phyloP scores from a whole-genome alignment of 2,113 vertebrate genomes.

The Callopanchax toddi region DNA sequence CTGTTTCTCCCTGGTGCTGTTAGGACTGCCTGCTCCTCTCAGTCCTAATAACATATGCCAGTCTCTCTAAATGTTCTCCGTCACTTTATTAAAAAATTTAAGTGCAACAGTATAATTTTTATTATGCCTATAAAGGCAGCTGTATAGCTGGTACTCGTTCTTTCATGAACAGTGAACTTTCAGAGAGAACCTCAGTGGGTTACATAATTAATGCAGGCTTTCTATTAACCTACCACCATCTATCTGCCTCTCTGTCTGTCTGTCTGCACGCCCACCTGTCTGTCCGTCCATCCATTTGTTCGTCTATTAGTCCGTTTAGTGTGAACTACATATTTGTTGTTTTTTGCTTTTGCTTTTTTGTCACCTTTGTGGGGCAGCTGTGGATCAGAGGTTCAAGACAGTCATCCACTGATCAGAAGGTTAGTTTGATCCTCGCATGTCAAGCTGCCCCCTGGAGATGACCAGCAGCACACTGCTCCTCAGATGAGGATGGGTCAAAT shows the following conservation, averaged over 20 bases:
- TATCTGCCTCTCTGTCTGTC: background rate
- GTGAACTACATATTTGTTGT: too few species aligned
- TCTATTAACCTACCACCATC: conserved; percentile 67
- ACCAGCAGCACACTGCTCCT: too few species aligned
- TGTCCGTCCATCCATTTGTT: conserved; percentile 16
- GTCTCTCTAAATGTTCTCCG: conserved; percentile 90
- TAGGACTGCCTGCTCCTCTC: conserved; percentile 59
- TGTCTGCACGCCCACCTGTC: background rate
- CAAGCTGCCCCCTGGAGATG: too few species aligned
- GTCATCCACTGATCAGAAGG: too few species aligned
- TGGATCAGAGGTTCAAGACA: too few species aligned
- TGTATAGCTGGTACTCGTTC: conserved; percentile 85
- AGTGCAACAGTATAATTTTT: conserved; percentile 92
- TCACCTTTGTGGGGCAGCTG: too few species aligned
- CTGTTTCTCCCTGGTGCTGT: conserved; percentile 54
- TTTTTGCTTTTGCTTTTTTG: too few species aligned
- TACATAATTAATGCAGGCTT: conserved; percentile 88
- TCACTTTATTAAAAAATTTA: conserved; percentile 94
- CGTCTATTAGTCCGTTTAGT: conserved; percentile 16
- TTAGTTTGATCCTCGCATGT: too few species aligned
- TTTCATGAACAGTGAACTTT: conserved; percentile 91
- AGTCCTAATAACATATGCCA: conserved; percentile 85
- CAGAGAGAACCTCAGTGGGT: conserved; percentile 79
- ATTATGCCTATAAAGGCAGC: conserved; percentile 89
- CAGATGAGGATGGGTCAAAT: too few species aligned